Conservation (phyloP, 2,113 vertebrate species). For the Leucopsar rothschildi region DNA sequence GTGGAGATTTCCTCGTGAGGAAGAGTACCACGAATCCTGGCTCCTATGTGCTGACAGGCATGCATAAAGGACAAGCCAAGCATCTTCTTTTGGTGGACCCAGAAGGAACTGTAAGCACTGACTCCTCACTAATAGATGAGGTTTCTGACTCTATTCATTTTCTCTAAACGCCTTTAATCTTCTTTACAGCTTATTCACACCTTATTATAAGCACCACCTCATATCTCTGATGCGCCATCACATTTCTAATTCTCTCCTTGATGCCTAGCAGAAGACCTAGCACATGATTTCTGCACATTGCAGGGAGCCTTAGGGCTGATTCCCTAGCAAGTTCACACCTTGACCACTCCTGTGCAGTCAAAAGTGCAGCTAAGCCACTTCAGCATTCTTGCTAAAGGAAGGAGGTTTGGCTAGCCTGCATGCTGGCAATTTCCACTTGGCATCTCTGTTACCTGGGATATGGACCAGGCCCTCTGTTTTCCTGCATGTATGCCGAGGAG, state of each 20-base stretch:
- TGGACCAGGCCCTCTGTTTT: background rate
- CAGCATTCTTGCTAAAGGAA: background rate
- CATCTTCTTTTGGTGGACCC: slow-evolving; percentile 95
- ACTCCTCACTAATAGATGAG: background rate
- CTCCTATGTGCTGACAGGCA: slow-evolving; percentile 93
- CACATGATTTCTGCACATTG: background rate
- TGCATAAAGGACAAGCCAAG: slow-evolving; percentile 92
- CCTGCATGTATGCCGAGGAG: background rate
- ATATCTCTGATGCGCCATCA: background rate
- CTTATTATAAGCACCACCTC: background rate
- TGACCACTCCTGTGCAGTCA: background rate
- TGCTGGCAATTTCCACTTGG: background rate
- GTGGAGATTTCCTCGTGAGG: slow-evolving; percentile 95
- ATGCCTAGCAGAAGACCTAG: background rate
- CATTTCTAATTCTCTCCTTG: background rate
- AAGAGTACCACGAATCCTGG: slow-evolving; percentile 94
- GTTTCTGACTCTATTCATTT: background rate
- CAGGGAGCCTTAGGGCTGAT: background rate
- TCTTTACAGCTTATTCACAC: background rate
- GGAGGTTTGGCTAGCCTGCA: background rate
- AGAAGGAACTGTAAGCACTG: slow-evolving; percentile 88
- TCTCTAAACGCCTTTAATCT: background rate
- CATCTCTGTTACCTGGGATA: background rate
- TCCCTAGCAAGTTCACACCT: background rate
- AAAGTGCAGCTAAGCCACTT: background rate